Evolutionary conservation across 2,113 vertebrate genomes (phyloP).

Genomic region (Psammodynastes pulverulentus): DNA sequence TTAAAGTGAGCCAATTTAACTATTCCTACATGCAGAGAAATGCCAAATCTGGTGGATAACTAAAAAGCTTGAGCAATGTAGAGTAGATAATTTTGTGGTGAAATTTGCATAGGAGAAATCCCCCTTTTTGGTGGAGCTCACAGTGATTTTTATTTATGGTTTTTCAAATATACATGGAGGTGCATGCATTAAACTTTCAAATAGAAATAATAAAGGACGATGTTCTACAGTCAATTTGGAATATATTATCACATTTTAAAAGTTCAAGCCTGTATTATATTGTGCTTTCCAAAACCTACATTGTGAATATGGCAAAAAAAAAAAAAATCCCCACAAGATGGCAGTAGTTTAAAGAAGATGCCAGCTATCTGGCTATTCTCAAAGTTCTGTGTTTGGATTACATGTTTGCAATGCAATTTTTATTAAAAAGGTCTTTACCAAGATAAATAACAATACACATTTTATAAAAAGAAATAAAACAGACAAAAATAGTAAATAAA

Average conservation of each 20-base stretch:
- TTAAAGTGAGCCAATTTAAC: background rate
- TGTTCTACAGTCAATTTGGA: background rate
- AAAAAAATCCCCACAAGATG: constrained; percentile 48
- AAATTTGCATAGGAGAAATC: background rate
- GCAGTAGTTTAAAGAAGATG: constrained; percentile 29
- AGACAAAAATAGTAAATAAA: background rate
- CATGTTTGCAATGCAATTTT: background rate
- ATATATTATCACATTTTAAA: background rate
- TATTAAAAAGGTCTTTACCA: background rate
- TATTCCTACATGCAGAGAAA: background rate
- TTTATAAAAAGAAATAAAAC: background rate
- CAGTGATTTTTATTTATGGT: background rate
- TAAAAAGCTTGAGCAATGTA: background rate
- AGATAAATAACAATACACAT: background rate
- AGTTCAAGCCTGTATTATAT: background rate
- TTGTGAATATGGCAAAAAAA: background rate
- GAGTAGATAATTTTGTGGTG: background rate
- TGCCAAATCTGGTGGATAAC: background rate
- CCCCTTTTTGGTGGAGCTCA: too few relatives aligned
- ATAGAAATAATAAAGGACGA: background rate
- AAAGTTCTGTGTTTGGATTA: background rate
- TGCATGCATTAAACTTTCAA: background rate
- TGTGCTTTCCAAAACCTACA: background rate
- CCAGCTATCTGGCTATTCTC: background rate
- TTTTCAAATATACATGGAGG: background rate